A percentile compares a stretch with the other conserved stretches of the same genome.
phyloP scores from a whole-genome alignment of 2,888 invertebrate genomes.

The Priocnemis perturbator region DNA sequence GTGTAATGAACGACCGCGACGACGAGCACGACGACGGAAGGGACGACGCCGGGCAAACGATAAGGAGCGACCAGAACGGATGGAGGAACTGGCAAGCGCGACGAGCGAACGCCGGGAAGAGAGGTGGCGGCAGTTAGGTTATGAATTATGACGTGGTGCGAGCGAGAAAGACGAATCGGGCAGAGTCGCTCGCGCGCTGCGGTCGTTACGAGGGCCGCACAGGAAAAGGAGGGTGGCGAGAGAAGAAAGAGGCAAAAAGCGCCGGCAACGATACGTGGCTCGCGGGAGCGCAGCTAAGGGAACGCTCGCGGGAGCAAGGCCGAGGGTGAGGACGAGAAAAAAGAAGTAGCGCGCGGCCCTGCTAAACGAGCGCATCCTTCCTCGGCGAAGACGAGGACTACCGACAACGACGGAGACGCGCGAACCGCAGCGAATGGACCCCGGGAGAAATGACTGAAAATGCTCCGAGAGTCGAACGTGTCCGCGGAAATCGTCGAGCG shows the following conservation, averaged over 20 bases:
- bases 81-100: constrained; percentile 39
- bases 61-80: constrained; percentile 53
- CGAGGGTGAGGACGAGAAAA: background rate
- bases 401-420: constrained; percentile 28
- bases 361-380: constrained; percentile 61
- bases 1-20: constrained; percentile 5
- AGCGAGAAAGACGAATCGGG: constrained; percentile 65
- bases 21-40: constrained; percentile 20
- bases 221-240: constrained; percentile 9
- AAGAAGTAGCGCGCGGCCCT: constrained; percentile 31
- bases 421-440: constrained; percentile 27
- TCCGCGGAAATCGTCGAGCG: too few species aligned
- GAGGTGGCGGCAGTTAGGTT: constrained; percentile 70
- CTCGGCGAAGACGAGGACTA: constrained; percentile 27
- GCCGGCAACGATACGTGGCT: background rate
- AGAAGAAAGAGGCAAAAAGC: background rate
- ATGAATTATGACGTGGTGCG: constrained; percentile 72
- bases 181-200: constrained; percentile 54
- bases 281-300: constrained; percentile 22
- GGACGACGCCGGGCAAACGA: constrained; percentile 44
- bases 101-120: constrained; percentile 45
- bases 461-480: too few species aligned
- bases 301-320: constrained; percentile 10
- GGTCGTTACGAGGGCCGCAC: constrained; percentile 63
- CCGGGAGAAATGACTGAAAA: background rate